Conservation (phyloP, 53 echinoderm and acorn worm species). For the Holothuria scabra region DNA sequence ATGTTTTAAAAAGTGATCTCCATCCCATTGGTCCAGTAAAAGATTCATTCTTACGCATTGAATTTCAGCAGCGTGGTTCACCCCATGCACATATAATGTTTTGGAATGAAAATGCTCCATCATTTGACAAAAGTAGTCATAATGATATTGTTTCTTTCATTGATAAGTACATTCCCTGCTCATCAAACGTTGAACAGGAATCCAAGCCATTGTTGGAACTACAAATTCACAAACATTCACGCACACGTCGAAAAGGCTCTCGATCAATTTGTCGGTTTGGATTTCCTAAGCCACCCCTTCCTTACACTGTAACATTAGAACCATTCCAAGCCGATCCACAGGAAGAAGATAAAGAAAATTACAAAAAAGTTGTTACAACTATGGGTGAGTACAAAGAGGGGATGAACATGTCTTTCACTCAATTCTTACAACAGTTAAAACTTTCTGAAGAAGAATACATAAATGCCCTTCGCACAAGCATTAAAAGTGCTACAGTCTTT, state of each 20-base stretch:
- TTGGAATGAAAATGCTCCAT: slow-evolving; percentile 53
- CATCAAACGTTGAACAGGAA: slow-evolving; percentile 3
- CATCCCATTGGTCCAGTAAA: slow-evolving; percentile 32
- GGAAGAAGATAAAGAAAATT: not conserved
- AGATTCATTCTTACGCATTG: slow-evolving; percentile 55
- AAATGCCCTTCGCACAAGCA: not conserved
- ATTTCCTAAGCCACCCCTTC: slow-evolving; percentile 61
- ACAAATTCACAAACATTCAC: slow-evolving; percentile 55
- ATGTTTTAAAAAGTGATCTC: slow-evolving; percentile 8
- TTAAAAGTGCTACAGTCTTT: slow-evolving; percentile 37
- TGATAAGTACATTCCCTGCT: slow-evolving; percentile 47
- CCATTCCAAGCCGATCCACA: no score
- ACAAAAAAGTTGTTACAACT: not conserved
- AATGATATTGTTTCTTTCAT: slow-evolving; percentile 31
- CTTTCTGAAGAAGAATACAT: slow-evolving; percentile 50
- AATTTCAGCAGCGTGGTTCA: slow-evolving; percentile 57
- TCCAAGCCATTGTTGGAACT: slow-evolving; percentile 1
- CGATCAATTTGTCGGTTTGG: slow-evolving; percentile 55
- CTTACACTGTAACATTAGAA: no score
- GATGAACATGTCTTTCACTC: not conserved
- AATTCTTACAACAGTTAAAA: slow-evolving; percentile 9
- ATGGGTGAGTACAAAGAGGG: slow-evolving; percentile 21
- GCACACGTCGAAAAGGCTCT: slow-evolving; percentile 43
- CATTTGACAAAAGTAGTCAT: not conserved
- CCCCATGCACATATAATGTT: slow-evolving; percentile 62